Evolutionary conservation across 2,888 invertebrate species (phyloP), one percentile per base, ranked within the genome.

Genomic region (Epinotia ramella): DNA sequence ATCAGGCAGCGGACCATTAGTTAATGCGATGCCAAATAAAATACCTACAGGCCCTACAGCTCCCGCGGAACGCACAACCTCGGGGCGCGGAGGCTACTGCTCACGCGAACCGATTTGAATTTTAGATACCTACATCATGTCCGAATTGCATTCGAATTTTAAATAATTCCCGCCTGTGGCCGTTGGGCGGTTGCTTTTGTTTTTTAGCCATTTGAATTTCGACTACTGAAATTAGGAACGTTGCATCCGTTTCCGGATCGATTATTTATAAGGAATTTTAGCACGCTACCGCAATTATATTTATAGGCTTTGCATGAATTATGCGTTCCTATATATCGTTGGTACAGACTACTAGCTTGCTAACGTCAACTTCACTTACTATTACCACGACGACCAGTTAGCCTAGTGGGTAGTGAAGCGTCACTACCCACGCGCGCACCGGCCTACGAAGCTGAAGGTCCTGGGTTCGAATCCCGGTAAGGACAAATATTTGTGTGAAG

Each of bases 51-150:
- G 60, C 60, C n/a, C 24, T 13, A 16, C 44, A 59, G 69, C 69
- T 69, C 59, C 69, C 59, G 59, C 57, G 5, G 57, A 69, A 24
- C 64, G 59, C 49, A 49, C 67, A 57, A 86, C 90, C 88, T 79
- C 81, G 83, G 88, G 91, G 83, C 81, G 86, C 88, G 88, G 40
- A 53, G 89, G 89, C 93, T 92, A 89, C 91, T 80, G 81, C 87
- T 84, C 91, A 90, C 87, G 88, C 89, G 81, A 91, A 81, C 80
- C 77, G 83, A 84, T 84, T 84, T 81, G 77, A 81, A 84, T 84
- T 69, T 69, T 69, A 69, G 44, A 69, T 69, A 46, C 67, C 67
- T 67, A 80, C 64, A 73, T 77, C 75, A 66, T 68, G 68, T 68
- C 66, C 57, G 20, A 60, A 70, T 81, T 62, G 70, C 62, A 28